Conservation (phyloP, 23 tunicate genomes). For the Trididemnum clinides region DNA sequence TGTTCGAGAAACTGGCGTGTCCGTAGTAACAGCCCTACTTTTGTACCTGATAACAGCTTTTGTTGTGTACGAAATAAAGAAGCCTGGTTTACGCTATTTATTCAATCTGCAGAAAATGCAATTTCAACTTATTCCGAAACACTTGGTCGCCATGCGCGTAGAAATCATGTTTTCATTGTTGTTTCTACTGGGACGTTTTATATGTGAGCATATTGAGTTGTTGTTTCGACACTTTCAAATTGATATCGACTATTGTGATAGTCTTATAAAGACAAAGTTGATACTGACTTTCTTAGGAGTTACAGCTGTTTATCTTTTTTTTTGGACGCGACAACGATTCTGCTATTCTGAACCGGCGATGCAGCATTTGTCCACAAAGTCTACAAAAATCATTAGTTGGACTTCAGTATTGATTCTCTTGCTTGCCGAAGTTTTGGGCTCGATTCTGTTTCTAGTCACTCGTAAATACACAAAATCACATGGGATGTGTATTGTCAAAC, state of each 20-base stretch:
- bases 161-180: not conserved
- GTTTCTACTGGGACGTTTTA: not conserved
- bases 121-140: not conserved
- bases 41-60: not conserved
- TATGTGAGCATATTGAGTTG: not conserved
- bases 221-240: not conserved
- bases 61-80: not conserved
- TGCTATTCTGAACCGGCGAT: not conserved
- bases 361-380: not conserved
- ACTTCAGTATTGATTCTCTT: not conserved
- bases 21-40: not conserved
- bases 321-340: constrained; percentile 1
- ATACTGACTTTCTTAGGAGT: not conserved
- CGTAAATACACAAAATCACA: not conserved
- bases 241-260: not conserved
- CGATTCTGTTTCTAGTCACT: not conserved
- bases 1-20: not conserved
- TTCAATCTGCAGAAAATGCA: not conserved
- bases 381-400: not conserved
- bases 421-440: not conserved
- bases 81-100: not conserved
- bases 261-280: not conserved
- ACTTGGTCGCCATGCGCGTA: not conserved
- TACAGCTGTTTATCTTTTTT: constrained; percentile 6
- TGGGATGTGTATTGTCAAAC: not conserved